Base-by-base conservation (phyloP, 2,888 invertebrate genomes). In the Tachina fera region DNA sequence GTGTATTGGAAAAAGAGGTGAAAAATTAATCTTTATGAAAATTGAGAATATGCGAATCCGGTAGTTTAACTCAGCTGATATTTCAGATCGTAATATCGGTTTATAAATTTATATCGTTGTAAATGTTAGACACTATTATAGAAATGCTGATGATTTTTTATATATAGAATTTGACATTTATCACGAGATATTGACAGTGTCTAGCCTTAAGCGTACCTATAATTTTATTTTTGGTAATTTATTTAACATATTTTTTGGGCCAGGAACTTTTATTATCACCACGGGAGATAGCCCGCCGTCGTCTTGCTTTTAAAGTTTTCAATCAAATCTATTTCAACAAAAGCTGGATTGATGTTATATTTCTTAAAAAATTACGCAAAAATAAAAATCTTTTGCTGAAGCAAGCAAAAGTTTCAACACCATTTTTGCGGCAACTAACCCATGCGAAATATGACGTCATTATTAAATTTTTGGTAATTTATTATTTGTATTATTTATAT, bases 301-400 rank as follows among this genome's bases (percentile, higher is more conserved):
- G 87, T 45, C 89, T 90, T 11, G 90, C 89, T 3, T 91, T 89
- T 76, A 88, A 89, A 51, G 89, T 90, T 0, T 90, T 90, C 65
- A 90, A 91, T 87, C 92, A 92, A 87, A 90, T 91, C 41, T 92
- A 92, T 77, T 84, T 91, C 72, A 88, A 90, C 19, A 89, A 88
- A 77, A 89, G 89, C 39, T 92, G 91, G 91, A 88, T 88, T 14
- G 92, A 92, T 87, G 89, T 92, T 0, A 67, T 90, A 3, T 92
- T 91, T 65, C 58, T 92, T 2, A 91, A 90, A 47, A 65, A 88
- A 0, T 47, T 92, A 9, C 88, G 87, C 31, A 89, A 84, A 58
- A 90, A 92, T 74, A 87, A 87, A 1, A 89, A 86, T 56, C 81
- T 92, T 3, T 74, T 90, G 10, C 70, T 91, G 67, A 83, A 88